These are phyloP conservation scores for Capromys pilorides DNA, from an alignment of 2,797 vertebrate species.

Conservation along the genomic window DNA sequence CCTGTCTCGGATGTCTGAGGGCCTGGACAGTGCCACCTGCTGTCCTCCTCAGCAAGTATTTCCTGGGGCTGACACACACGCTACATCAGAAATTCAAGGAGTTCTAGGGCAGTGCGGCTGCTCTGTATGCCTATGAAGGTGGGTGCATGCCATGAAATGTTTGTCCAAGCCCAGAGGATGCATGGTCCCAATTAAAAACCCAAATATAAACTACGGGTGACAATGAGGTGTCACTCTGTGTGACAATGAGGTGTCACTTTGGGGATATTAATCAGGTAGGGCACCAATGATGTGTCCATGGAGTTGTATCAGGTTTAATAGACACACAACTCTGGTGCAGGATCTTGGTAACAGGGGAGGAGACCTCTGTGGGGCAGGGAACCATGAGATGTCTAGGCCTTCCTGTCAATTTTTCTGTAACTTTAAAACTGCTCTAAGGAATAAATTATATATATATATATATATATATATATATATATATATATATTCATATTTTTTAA, in stretches of 20 bases:
- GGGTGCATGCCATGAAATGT: background rate
- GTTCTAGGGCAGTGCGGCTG: background rate
- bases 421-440: constrained; percentile 47
- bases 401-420: constrained; percentile 26
- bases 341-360: background rate
- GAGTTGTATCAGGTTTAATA: background rate
- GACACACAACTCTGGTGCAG: background rate
- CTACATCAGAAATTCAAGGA: background rate
- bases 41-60: background rate
- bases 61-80: background rate
- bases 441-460: background rate
- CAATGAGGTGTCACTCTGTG: background rate
- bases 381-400: background rate
- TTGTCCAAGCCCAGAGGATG: background rate
- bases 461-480: too few species aligned
- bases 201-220: background rate
- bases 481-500: background rate
- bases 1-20: background rate
- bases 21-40: background rate
- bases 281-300: background rate
- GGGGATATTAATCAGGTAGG: too few species aligned
- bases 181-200: background rate
- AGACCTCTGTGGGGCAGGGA: background rate
- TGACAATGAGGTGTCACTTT: background rate
- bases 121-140: background rate